Conservation (phyloP, 2,113 vertebrate species). For the Nesoenas mayeri region DNA sequence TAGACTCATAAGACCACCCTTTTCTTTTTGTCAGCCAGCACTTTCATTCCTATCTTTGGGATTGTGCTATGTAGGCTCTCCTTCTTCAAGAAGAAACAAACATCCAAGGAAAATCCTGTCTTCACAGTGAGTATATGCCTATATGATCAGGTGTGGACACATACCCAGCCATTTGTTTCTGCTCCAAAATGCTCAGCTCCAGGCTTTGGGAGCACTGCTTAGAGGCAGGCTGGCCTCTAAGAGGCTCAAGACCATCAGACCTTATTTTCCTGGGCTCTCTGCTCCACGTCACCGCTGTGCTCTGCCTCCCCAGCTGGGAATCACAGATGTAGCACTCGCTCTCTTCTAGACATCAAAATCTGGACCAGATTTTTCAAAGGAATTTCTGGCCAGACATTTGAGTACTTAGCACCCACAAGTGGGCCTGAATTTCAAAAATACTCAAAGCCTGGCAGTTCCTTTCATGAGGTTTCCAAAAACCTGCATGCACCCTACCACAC, state of each 20-base stretch:
- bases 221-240: background rate
- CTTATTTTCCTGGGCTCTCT: background rate
- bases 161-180: background rate
- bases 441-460: background rate
- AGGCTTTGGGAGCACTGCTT: background rate
- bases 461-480: background rate
- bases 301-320: background rate
- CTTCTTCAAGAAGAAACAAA: background rate
- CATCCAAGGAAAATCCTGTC: background rate
- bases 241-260: background rate
- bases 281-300: rapidly evolving
- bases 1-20: background rate
- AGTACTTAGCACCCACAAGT: background rate
- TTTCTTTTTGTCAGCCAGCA: background rate
- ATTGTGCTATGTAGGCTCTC: rapidly evolving
- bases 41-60: background rate
- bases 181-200: background rate
- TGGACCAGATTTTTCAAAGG: background rate
- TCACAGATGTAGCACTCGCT: rapidly evolving
- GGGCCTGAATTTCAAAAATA: constrained; percentile 15
- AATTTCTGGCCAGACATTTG: constrained; percentile 13
- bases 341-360: background rate
- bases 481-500: background rate
- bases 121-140: background rate
- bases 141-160: background rate